Conservation (phyloP, 1,140 invertebrate genomes). For the Spodoptera frugiperda region DNA sequence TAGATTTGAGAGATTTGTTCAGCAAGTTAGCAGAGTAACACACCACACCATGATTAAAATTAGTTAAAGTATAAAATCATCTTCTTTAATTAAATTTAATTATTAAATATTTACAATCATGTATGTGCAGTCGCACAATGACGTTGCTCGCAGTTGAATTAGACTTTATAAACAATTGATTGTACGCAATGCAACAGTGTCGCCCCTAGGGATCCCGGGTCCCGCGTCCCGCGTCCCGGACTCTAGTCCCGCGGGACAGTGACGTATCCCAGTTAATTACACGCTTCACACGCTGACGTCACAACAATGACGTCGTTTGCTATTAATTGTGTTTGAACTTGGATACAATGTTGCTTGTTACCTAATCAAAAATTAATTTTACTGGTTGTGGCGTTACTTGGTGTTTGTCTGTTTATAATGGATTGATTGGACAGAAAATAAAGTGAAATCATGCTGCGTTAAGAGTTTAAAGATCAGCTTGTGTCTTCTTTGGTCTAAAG, state of each 20-base stretch:
- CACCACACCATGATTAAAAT: too few species aligned
- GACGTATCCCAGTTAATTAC: constrained; percentile 64
- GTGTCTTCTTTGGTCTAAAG: too few species aligned
- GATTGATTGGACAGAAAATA: too few species aligned
- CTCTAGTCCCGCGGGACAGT: constrained; percentile 47
- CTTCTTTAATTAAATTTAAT: too few species aligned
- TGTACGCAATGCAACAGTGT: constrained; percentile 36
- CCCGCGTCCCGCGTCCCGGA: constrained; percentile 8
- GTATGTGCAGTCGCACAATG: neutral
- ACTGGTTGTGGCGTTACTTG: neutral
- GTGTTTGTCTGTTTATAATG: neutral
- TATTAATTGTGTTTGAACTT: constrained; percentile 37
- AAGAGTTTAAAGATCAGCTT: too few species aligned
- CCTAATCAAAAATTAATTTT: constrained; percentile 13
- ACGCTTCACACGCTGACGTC: constrained; percentile 58
- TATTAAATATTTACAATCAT: neutral
- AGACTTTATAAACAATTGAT: constrained; percentile 45
- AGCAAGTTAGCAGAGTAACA: too few species aligned
- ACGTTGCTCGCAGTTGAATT: constrained; percentile 56
- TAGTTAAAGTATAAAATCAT: too few species aligned
- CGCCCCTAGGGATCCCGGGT: constrained; percentile 2
- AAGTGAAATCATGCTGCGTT: too few species aligned
- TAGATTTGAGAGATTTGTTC: too few species aligned
- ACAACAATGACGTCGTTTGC: constrained; percentile 49
- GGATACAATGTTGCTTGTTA: constrained; percentile 1